Conservation (phyloP, 2,113 vertebrate genomes). For the Ellobius talpinus region DNA sequence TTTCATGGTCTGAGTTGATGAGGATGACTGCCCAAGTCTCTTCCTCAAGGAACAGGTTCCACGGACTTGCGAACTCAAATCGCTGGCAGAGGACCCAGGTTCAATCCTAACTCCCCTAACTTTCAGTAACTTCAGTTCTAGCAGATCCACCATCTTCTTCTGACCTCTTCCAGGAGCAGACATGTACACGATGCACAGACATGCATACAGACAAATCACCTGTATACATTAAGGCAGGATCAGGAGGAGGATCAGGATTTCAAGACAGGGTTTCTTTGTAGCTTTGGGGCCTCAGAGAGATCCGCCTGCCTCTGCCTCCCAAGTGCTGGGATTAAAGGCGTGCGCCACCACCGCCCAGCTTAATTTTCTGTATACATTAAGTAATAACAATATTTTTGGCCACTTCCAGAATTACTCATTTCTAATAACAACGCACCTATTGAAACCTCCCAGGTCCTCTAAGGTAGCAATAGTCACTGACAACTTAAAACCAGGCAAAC, state of each 20-base stretch:
- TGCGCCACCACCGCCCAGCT: too few relatives aligned
- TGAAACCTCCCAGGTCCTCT: conserved; percentile 1
- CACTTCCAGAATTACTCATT: conserved; percentile 9
- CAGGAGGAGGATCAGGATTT: too few relatives aligned
- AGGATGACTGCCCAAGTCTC: too few relatives aligned
- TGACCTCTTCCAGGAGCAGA: background rate
- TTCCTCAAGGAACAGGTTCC: too few relatives aligned
- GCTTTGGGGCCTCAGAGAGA: too few relatives aligned
- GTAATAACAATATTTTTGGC: background rate
- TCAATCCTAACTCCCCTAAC: background rate
- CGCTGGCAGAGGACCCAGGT: background rate
- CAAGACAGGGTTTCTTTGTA: too few relatives aligned
- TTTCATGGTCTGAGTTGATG: too few relatives aligned
- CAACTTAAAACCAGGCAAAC: background rate
- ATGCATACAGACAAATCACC: background rate
- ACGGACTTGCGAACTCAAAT: too few relatives aligned
- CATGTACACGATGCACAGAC: too few relatives aligned
- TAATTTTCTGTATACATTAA: background rate
- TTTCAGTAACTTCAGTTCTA: background rate
- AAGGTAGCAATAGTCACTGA: background rate
- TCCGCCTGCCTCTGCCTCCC: too few relatives aligned
- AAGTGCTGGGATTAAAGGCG: too few relatives aligned
- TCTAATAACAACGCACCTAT: background rate
- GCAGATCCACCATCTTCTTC: background rate
- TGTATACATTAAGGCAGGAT: background rate